Conservation (phyloP, 2,888 invertebrate genomes). For the Plagodis pulveraria region DNA sequence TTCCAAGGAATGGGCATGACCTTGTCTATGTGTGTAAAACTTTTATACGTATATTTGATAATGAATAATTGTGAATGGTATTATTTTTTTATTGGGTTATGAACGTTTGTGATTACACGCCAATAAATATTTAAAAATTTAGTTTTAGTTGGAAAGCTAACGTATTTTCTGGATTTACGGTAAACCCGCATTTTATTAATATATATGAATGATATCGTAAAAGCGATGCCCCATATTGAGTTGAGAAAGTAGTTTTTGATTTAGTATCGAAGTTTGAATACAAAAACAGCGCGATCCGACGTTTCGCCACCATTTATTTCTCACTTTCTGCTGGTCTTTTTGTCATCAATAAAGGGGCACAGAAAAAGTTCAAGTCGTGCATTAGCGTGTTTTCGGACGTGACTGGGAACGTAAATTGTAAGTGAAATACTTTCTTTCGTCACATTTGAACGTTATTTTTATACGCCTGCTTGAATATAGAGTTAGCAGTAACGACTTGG, state of each 20-base stretch:
- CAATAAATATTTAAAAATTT: neutral
- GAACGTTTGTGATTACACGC: too few species aligned
- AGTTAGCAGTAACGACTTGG: too few species aligned
- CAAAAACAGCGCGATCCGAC: constrained; percentile 61
- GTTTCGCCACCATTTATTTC: constrained; percentile 66
- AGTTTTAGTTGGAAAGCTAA: neutral
- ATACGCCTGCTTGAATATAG: too few species aligned
- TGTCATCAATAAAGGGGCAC: constrained; percentile 57
- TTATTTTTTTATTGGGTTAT: too few species aligned
- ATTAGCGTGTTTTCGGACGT: constrained; percentile 47
- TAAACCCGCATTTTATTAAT: constrained; percentile 8
- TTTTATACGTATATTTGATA: too few species aligned
- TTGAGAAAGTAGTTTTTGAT: constrained; percentile 62
- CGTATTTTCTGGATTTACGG: constrained; percentile 2
- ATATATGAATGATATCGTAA: constrained; percentile 11
- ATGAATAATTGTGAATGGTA: too few species aligned
- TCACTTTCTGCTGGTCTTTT: constrained; percentile 55
- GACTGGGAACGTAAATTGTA: neutral
- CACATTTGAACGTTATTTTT: constrained; percentile 10
- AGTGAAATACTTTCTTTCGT: constrained; percentile 25
- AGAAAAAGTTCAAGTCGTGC: constrained; percentile 49
- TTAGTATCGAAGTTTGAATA: constrained; percentile 65
- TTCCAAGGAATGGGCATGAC: too few species aligned
- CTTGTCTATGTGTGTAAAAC: too few species aligned
- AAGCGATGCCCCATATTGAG: constrained; percentile 28